Evolutionary conservation across 1,140 invertebrate species (phyloP).

Genomic region (Bicyclus anynana): DNA sequence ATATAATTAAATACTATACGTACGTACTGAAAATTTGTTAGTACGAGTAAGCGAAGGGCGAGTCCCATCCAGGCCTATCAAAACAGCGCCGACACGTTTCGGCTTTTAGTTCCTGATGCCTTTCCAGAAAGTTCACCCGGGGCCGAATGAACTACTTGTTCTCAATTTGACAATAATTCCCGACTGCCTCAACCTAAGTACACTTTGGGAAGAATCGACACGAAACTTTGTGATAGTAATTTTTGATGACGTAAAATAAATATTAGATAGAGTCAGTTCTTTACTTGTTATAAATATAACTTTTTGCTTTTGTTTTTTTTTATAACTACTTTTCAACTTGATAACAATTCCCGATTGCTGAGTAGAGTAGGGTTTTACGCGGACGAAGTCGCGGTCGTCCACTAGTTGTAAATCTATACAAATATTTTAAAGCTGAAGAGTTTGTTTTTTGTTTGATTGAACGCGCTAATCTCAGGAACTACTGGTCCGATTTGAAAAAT

Average conservation of each 20-base stretch:
- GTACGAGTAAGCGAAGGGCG: background rate
- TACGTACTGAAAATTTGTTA: background rate
- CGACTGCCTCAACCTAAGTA: slow-evolving; percentile 5
- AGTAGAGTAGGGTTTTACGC: too few relatives aligned
- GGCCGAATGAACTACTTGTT: slow-evolving; percentile 2
- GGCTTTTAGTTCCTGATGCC: slow-evolving; percentile 29
- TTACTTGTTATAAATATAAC: background rate
- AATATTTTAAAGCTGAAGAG: too few relatives aligned
- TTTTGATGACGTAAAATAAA: background rate
- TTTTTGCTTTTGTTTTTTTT: too few relatives aligned
- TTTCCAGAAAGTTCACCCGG: slow-evolving; percentile 15
- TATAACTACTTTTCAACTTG: too few relatives aligned
- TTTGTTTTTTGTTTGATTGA: too few relatives aligned
- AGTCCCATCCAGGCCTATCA: slow-evolving; percentile 7
- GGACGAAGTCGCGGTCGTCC: too few relatives aligned
- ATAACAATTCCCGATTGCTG: too few relatives aligned
- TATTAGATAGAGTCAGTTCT: background rate
- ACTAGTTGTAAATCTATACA: too few relatives aligned
- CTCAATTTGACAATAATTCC: slow-evolving; percentile 9
- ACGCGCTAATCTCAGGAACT: too few relatives aligned
- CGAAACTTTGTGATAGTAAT: slow-evolving; percentile 2
- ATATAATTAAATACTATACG: background rate
- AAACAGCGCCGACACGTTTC: slow-evolving; percentile 29
- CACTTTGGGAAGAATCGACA: slow-evolving; percentile 8
- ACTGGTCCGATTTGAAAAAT: too few relatives aligned